Percentiles rank a stretch among this genome's conserved stretches.
Evolutionary conservation across 2,113 vertebrate genomes (phyloP).

Genomic region (Noctilio leporinus): DNA sequence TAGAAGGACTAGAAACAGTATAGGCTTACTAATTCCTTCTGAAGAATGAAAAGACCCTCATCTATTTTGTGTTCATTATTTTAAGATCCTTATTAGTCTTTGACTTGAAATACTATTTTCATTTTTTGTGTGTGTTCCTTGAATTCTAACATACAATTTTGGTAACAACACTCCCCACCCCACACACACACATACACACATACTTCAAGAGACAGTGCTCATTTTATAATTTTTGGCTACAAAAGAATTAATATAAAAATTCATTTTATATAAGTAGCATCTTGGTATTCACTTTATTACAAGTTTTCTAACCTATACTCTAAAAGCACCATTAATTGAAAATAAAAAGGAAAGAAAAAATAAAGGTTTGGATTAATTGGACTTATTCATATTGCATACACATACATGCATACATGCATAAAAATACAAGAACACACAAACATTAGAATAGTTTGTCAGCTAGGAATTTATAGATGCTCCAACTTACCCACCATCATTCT

Average conservation of each 20-base stretch:
- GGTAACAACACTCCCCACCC: neutral
- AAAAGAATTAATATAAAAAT: conserved; percentile 28
- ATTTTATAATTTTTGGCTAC: conserved; percentile 13
- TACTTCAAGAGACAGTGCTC: neutral
- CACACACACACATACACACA: too few species aligned
- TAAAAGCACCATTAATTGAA: neutral
- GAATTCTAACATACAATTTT: neutral
- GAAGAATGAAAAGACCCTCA: conserved; percentile 23
- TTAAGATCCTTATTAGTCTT: conserved; percentile 27
- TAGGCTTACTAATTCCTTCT: neutral
- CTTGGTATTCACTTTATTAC: neutral
- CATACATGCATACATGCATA: neutral
- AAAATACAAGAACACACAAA: neutral
- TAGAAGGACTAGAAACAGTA: conserved; percentile 6
- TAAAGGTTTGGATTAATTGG: neutral
- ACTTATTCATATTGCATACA: neutral
- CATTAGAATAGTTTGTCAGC: neutral
- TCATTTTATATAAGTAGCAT: neutral
- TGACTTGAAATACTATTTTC: conserved; percentile 30
- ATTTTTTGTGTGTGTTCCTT: conserved; percentile 13
- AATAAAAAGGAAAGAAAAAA: neutral
- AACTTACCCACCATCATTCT: neutral
- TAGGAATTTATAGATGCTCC: neutral
- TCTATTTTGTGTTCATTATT: conserved; percentile 15
- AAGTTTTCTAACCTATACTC: neutral